Percentiles rank a stretch among this genome's conserved stretches.
phyloP scores from a whole-genome alignment of 2,888 invertebrate species.

The Ischnura elegans region DNA sequence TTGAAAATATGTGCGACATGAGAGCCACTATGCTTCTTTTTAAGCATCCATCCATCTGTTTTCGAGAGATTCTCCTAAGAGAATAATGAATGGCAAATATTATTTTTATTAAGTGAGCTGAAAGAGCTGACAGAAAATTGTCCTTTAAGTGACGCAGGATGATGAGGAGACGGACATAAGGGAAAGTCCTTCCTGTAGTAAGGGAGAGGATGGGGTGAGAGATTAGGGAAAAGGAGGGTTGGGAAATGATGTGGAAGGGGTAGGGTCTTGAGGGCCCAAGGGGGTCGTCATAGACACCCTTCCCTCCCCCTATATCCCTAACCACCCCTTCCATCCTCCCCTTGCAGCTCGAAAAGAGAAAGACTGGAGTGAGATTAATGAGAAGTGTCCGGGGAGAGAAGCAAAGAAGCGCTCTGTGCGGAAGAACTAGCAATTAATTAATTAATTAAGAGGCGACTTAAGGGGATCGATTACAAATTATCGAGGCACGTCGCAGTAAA shows the following conservation, averaged over 20 bases:
- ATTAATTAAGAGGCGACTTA: slow-evolving; percentile 8
- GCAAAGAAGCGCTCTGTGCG: not conserved
- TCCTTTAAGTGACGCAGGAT: not conserved
- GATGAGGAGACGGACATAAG: not conserved
- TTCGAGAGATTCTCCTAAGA: not conserved
- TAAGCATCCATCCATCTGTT: no score
- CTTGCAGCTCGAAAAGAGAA: not conserved
- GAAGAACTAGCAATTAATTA: not conserved
- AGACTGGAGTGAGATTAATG: not conserved
- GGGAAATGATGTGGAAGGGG: not conserved
- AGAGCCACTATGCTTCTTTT: no score
- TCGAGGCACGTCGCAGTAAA: not conserved
- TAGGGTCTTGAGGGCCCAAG: not conserved
- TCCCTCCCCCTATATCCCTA: not conserved
- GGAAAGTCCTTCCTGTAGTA: not conserved
- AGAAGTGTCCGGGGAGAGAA: slow-evolving; percentile 3
- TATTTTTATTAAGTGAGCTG: not conserved
- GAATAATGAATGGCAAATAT: not conserved
- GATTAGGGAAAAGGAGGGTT: not conserved
- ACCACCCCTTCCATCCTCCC: not conserved
- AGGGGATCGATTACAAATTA: slow-evolving; percentile 13
- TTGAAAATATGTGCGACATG: no score
- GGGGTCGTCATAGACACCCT: not conserved
- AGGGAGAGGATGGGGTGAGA: not conserved
- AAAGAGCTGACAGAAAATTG: not conserved